phyloP scores from a whole-genome alignment of 2,888 invertebrate genomes.

The Congeria kusceri region DNA sequence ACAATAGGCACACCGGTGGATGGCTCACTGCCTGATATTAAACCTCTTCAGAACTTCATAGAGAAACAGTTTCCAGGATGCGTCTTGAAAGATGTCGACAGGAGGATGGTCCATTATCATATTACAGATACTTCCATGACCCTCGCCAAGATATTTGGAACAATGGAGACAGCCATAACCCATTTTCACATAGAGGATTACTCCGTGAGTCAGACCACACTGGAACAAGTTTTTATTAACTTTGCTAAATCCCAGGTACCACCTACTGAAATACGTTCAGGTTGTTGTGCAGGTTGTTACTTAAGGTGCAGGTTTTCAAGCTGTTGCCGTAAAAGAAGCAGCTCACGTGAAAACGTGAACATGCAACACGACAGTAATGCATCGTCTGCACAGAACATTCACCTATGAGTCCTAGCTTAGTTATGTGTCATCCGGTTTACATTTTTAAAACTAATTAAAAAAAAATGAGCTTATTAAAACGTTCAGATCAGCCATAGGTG shows the following conservation, averaged over 20 bases:
- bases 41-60: constrained; percentile 85
- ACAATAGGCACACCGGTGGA: constrained; percentile 84
- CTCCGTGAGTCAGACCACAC: constrained; percentile 85
- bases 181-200: constrained; percentile 83
- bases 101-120: constrained; percentile 84
- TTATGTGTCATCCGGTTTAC: no score
- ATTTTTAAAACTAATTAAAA: no score
- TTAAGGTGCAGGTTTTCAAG: not conserved
- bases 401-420: no score
- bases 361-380: no score
- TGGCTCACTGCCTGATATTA: constrained; percentile 72
- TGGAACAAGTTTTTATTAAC: constrained; percentile 87
- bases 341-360: no score
- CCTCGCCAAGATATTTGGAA: constrained; percentile 83
- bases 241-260: constrained; percentile 79
- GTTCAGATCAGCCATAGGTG: no score
- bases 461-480: no score
- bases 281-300: constrained; percentile 61
- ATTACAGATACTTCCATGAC: constrained; percentile 79
- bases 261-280: constrained; percentile 47
- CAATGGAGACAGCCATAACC: constrained; percentile 81
- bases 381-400: no score
- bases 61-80: constrained; percentile 87
- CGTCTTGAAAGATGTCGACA: constrained; percentile 90
- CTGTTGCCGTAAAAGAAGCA: no score